Evolutionary conservation across 2,888 invertebrate species (phyloP).

Genomic region (Drosophila sordidapex): DNA sequence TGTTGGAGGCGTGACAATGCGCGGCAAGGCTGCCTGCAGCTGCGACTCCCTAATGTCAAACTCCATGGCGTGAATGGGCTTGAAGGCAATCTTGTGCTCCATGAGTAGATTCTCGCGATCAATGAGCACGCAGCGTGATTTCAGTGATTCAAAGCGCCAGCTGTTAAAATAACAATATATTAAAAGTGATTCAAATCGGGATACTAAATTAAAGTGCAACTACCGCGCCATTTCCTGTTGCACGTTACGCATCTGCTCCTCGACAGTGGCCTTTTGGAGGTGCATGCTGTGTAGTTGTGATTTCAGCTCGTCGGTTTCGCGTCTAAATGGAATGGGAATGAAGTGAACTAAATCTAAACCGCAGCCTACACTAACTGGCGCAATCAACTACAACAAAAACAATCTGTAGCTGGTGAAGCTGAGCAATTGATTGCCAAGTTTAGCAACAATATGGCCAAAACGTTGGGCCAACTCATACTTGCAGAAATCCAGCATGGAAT

Average conservation of each 20-base stretch:
- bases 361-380: conserved; percentile 27
- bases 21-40: conserved; percentile 70
- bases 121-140: conserved; percentile 82
- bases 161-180: conserved; percentile 43
- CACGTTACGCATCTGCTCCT: conserved; percentile 80
- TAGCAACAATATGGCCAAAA: conserved; percentile 50
- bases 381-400: conserved; percentile 56
- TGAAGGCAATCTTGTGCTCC: conserved; percentile 81
- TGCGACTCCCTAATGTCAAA: conserved; percentile 72
- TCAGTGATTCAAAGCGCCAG: conserved; percentile 84
- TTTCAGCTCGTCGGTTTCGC: conserved; percentile 84
- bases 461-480: conserved; percentile 81
- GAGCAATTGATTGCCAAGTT: conserved; percentile 59
- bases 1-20: conserved; percentile 52
- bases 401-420: conserved; percentile 55
- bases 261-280: conserved; percentile 82
- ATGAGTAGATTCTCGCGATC: conserved; percentile 82
- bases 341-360: conserved; percentile 40
- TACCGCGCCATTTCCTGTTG: conserved; percentile 84
- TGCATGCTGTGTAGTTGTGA: conserved; percentile 80
- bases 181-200: neutral
- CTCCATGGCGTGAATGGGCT: conserved; percentile 73
- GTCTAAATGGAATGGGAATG: conserved; percentile 75
- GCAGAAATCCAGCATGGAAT: conserved; percentile 84
- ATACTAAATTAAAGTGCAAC: neutral